phyloP scores from a whole-genome alignment of 2,888 invertebrate genomes.

The Hypomecis punctinalis region DNA sequence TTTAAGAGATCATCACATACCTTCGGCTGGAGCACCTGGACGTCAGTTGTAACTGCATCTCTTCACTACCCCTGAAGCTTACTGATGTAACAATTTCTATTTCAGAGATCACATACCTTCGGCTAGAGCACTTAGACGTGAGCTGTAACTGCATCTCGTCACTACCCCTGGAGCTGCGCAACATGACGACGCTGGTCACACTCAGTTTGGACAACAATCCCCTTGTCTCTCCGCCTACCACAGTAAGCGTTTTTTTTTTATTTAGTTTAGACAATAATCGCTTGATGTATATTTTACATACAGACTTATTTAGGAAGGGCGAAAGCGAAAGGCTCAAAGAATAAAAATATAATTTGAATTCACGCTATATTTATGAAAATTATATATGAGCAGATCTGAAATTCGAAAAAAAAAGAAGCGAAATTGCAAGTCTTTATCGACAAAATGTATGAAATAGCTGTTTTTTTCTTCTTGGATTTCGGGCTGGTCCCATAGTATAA shows the following conservation, averaged over 20 bases:
- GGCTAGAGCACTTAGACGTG: slow-evolving; percentile 93
- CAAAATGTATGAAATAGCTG: no score
- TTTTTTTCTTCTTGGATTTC: no score
- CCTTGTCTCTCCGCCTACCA: slow-evolving; percentile 95
- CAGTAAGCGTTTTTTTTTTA: slow-evolving; percentile 86
- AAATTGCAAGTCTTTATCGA: no score
- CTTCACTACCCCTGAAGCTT: slow-evolving; percentile 94
- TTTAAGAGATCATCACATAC: slow-evolving; percentile 93
- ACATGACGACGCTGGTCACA: slow-evolving; percentile 93
- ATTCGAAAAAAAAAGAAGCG: no score
- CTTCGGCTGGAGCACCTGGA: slow-evolving; percentile 93
- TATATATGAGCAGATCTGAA: no score
- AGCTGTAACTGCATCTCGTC: slow-evolving; percentile 96
- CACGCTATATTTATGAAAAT: no score
- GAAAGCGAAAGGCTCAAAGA: no score
- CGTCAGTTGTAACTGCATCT: slow-evolving; percentile 95
- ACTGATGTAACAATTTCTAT: slow-evolving; percentile 31
- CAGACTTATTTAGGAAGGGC: no score
- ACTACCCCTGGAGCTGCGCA: slow-evolving; percentile 94
- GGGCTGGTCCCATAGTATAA: no score
- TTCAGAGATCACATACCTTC: slow-evolving; percentile 94
- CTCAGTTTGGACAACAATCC: slow-evolving; percentile 95
- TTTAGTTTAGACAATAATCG: neutral
- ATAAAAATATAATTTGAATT: no score
- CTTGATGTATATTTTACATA: no score